Base-by-base conservation (phyloP, 2,797 vertebrate species). In the Gymnocypris eckloni region DNA sequence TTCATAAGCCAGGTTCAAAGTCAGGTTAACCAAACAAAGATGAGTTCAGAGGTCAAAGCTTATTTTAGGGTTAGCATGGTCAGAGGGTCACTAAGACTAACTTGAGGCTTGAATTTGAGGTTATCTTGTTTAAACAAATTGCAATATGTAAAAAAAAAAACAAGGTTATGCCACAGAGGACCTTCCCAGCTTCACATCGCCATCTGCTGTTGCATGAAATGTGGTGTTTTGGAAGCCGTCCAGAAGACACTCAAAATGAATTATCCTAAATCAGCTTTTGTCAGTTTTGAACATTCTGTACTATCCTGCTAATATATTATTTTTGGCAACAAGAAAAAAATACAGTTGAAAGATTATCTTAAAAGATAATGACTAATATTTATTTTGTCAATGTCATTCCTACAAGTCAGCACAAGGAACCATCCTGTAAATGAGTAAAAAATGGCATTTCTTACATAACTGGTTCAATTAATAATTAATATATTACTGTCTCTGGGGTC, bases 171-270 rank as follows among this genome's bases (percentile, higher is more conserved):
- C 43, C 28, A 37, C 54, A 83, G 28, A 66, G 59, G 16, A 66
- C n/a, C 6, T 3, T 59, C n/a, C 56, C 79, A 91, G 92, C 89
- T 85, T 78, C 87, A 85, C 72, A 91, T 88, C 90, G 90, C 94
- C 95, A 95, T 93, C 95, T 93, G 90, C 92, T 93, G 94, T 70
- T 50, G 20, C 39, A 22, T 54, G 56, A 20, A 20, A 48, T 43
- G 0, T 33, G 4, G 15, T 12, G 50, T 82, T 54, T 64, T 84
- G 73, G 37, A 78, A 78, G 2, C 61, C 0, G 16, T 15, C 37
- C 61, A 69, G 75, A 25, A 52, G 33, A 69, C 16, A 45, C n/a
- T 41, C 6, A 41, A 84, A 59, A 52, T n/a, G 3, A n/a, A 69
- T 20, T 7, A 20, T 84, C 41, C 71, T 48, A 48, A 8, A 73